Conservation (phyloP, 2,888 invertebrate species). For the Drosophila affinis region DNA sequence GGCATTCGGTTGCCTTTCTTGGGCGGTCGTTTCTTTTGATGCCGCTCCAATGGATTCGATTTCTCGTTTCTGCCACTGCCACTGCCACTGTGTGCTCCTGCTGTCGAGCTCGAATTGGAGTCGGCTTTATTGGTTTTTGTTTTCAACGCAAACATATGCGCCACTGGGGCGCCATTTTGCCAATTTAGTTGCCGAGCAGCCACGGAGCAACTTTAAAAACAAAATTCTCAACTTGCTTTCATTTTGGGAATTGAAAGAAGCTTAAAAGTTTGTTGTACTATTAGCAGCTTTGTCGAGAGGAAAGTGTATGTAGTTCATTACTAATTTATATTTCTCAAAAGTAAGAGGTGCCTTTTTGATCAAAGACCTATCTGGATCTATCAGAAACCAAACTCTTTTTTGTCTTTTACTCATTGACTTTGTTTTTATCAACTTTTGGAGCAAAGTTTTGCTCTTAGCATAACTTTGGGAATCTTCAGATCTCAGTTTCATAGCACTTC, state of each 20-base stretch:
- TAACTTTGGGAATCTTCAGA: background rate
- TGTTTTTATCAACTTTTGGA: background rate
- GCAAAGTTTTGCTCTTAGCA: background rate
- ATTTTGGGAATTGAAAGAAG: background rate
- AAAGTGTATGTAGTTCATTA: background rate
- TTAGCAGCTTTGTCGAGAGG: background rate
- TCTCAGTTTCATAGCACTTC: background rate
- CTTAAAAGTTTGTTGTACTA: background rate
- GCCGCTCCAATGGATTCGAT: conserved; percentile 61
- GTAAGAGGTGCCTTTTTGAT: background rate
- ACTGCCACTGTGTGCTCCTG: conserved; percentile 10
- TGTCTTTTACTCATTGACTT: background rate
- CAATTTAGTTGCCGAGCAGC: conserved; percentile 15
- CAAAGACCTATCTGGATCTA: background rate
- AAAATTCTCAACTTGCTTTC: background rate
- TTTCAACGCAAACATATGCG: conserved; percentile 46
- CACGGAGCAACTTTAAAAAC: background rate
- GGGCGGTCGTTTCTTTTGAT: conserved; percentile 47
- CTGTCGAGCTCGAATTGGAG: conserved; percentile 39
- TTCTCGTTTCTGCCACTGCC: conserved; percentile 32
- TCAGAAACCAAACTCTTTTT: background rate
- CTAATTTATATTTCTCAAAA: background rate
- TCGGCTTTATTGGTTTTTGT: conserved; percentile 62
- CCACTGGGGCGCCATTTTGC: conserved; percentile 27
- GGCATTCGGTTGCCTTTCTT: conserved; percentile 56